A percentile compares a stretch with the other conserved stretches of the same genome.
phyloP scores from a whole-genome alignment of 2,888 invertebrate species.

The Leucania comma region DNA sequence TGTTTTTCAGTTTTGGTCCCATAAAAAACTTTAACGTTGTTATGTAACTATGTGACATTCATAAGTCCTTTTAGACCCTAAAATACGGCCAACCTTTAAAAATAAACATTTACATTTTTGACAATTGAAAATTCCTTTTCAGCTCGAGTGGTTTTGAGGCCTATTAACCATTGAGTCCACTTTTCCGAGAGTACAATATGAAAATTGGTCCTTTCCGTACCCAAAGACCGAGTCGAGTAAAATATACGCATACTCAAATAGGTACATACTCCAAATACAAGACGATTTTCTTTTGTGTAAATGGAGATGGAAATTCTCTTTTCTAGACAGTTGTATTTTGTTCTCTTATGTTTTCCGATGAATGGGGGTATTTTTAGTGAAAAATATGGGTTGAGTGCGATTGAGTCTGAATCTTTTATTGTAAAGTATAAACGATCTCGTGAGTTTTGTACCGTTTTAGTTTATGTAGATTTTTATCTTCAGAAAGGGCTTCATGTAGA shows the following conservation, averaged over 20 bases:
- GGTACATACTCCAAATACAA: not conserved
- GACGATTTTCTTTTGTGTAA: conserved; percentile 20
- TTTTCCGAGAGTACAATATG: conserved; percentile 21
- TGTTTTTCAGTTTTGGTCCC: no score
- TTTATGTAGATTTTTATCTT: not conserved
- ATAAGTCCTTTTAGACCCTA: no score
- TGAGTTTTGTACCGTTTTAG: not conserved
- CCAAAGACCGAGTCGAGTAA: not conserved
- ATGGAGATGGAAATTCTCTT: conserved; percentile 6
- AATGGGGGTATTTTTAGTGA: conserved; percentile 2
- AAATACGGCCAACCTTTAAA: not conserved
- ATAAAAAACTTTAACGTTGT: no score
- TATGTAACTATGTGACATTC: no score
- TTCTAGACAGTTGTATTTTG: conserved; percentile 15
- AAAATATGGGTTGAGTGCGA: not conserved
- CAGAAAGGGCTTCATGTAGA: not conserved
- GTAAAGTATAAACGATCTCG: not conserved
- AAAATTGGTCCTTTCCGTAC: conserved; percentile 35
- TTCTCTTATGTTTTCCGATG: conserved; percentile 20
- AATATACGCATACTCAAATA: conserved; percentile 21
- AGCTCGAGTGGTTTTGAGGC: conserved; percentile 2
- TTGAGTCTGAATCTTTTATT: conserved; percentile 15
- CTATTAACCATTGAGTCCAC: conserved; percentile 16
- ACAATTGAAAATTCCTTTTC: not conserved
- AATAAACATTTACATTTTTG: not conserved